Base-by-base conservation (phyloP, 2,888 invertebrate genomes). In the Tenthredo notha region DNA sequence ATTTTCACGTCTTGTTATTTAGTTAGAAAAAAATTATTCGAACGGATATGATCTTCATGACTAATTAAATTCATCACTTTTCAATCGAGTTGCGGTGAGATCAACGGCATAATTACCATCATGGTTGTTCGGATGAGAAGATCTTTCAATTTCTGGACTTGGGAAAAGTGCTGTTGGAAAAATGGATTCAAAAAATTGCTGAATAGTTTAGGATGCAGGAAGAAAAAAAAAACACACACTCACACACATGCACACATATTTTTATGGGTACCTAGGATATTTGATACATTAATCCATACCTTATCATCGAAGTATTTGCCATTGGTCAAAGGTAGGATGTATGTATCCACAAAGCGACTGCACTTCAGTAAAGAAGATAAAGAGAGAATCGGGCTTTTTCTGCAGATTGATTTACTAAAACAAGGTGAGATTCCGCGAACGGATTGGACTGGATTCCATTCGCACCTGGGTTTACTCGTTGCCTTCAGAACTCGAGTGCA, bases 391-490 rank as follows among this genome's bases (percentile, higher is more conserved):
- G 67, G 15, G 67, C 21, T 80, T 80, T 61, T 58, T 80, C 37
- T 58, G 37, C 18, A 33, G 61, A 67, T 67, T 83, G 91, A 91
- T 92, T 92, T 90, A 90, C 91, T 88, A 89, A 91, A 90, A 90
- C 90, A 90, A 91, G 90, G 91, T 91, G 91, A 89, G 90, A 92
- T 93, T 93, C 93, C 91, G 89, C 90, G 91, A 92, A 92, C 90
- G 92, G 91, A 92, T 92, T 92, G 92, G 91, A 92, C 92, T 87
- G 92, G 83, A 70, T 83, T 83, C 67, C 83, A 83, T 83, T 83
- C 65, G 67, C 83, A 67, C 83, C 67, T 83, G 83, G 29, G 83
- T 33, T 65, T 74, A 43, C 72, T 74, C 72, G 40, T 43, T 74
- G 40, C 40, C 72, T 21, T 33, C n/a, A 43, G 21, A 43, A 40